Evolutionary conservation across 1,140 invertebrate genomes (phyloP).

Genomic region (Luehdorfia chinensis): DNA sequence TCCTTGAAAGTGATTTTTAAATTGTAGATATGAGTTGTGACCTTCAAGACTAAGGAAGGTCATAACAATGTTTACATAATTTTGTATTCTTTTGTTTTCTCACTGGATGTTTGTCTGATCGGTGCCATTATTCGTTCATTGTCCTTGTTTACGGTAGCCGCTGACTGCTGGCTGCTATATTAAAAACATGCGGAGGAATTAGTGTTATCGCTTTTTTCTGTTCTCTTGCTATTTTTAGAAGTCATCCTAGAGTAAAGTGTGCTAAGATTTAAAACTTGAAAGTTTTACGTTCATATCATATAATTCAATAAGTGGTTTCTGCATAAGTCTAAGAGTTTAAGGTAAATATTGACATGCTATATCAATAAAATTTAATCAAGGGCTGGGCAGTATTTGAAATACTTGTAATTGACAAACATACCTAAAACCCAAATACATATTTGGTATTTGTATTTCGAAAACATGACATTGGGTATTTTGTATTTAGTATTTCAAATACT

Average conservation of each 20-base stretch:
- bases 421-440: no score
- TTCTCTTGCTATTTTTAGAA: slow-evolving; percentile 36
- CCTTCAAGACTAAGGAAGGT: slow-evolving; percentile 58
- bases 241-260: slow-evolving; percentile 15
- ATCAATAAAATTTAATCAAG: no score
- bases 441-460: no score
- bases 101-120: slow-evolving; percentile 30
- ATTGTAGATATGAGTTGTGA: slow-evolving; percentile 27
- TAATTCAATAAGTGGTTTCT: background rate
- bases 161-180: slow-evolving; percentile 18
- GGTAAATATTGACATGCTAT: no score
- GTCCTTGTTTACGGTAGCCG: slow-evolving; percentile 31
- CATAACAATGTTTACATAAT: slow-evolving; percentile 65
- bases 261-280: background rate
- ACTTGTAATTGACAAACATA: no score
- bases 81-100: slow-evolving; percentile 33
- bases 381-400: no score
- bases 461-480: no score
- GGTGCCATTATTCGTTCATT: slow-evolving; percentile 28
- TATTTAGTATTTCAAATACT: no score
- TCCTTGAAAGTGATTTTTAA: background rate
- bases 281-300: background rate
- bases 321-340: background rate
- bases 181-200: slow-evolving; percentile 29
- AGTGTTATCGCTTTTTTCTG: slow-evolving; percentile 26